Conservation (phyloP, 2,888 invertebrate species). For the Napeogenes inachia region DNA sequence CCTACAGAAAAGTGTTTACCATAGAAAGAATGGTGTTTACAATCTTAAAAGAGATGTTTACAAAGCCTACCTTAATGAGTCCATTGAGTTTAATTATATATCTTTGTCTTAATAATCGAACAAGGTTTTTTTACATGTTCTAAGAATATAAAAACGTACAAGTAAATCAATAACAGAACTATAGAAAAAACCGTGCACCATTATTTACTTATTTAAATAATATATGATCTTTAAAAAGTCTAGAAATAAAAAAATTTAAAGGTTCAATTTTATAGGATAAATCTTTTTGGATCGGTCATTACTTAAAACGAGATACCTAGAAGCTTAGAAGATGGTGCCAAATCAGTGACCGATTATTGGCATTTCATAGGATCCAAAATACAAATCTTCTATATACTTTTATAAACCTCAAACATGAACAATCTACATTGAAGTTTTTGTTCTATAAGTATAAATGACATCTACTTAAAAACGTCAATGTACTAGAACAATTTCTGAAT, state of each 20-base stretch:
- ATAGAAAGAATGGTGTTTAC: too few species aligned
- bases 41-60: too few species aligned
- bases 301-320: not conserved
- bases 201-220: not conserved
- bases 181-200: constrained; percentile 1
- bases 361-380: not conserved
- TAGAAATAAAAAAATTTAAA: not conserved
- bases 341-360: not conserved
- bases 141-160: too few species aligned
- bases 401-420: not conserved
- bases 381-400: too few species aligned
- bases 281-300: not conserved
- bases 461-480: not conserved
- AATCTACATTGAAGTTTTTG: not conserved
- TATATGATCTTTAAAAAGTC: not conserved
- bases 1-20: too few species aligned
- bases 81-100: too few species aligned
- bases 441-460: not conserved
- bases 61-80: too few species aligned
- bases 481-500: not conserved
- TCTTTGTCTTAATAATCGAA: too few species aligned
- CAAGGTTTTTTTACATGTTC: too few species aligned
- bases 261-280: not conserved
- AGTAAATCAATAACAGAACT: not conserved
- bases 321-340: not conserved